Evolutionary conservation across 2,797 vertebrate species (phyloP).

Genomic region (Epinephelus coioides): DNA sequence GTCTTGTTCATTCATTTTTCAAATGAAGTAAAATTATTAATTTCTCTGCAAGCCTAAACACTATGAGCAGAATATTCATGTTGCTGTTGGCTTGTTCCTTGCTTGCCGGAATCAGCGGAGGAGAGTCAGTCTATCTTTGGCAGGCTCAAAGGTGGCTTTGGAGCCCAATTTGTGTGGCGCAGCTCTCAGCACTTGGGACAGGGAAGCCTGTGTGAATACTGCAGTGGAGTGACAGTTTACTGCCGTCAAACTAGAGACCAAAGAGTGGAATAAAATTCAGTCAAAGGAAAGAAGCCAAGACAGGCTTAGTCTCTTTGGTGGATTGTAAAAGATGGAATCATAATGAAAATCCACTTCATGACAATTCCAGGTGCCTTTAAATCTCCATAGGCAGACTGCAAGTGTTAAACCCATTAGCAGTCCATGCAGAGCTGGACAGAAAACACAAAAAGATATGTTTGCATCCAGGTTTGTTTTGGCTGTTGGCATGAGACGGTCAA

Average conservation of each 20-base stretch:
- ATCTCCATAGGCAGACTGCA: constrained; percentile 55
- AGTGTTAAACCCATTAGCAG: constrained; percentile 69
- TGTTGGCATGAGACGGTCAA: constrained; percentile 42
- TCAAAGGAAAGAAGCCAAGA: constrained; percentile 30
- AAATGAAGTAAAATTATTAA: background rate
- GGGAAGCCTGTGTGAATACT: background rate
- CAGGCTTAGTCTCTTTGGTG: constrained; percentile 42
- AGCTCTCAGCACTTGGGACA: too few relatives aligned
- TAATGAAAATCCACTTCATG: constrained; percentile 53
- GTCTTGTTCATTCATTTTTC: background rate
- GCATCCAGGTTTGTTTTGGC: constrained; percentile 45
- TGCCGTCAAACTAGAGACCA: background rate
- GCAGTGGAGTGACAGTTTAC: background rate
- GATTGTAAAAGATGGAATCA: constrained; percentile 52
- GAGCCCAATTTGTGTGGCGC: too few relatives aligned
- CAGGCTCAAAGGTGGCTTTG: too few relatives aligned
- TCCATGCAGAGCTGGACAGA: constrained; percentile 13
- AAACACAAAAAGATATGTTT: constrained; percentile 20
- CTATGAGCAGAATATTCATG: too few relatives aligned
- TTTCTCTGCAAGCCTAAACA: background rate
- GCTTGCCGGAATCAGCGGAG: too few relatives aligned
- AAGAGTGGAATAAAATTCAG: constrained; percentile 21
- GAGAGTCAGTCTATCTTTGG: too few relatives aligned
- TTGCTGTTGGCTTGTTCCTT: too few relatives aligned
- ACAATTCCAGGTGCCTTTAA: constrained; percentile 70